Conservation (phyloP, 2,888 invertebrate species). For the Tricholauxania praeusta region DNA sequence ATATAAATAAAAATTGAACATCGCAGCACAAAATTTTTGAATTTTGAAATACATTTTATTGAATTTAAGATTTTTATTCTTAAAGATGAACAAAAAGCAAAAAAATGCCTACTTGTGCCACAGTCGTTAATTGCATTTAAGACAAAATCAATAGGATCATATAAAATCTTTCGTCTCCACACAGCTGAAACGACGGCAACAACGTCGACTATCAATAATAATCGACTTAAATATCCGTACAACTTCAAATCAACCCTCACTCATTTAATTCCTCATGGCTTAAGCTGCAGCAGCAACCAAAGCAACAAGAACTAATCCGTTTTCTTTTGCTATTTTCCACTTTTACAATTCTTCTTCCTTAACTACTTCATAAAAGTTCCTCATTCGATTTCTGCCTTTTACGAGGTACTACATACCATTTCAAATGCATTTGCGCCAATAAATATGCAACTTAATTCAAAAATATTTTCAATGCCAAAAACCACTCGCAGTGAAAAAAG, state of each 20-base stretch:
- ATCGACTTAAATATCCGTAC: conserved; percentile 20
- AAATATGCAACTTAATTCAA: conserved; percentile 24
- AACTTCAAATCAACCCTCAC: conserved; percentile 12
- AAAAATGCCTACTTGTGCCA: too few relatives aligned
- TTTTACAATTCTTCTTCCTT: not conserved
- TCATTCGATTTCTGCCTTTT: conserved; percentile 1
- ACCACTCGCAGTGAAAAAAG: not conserved
- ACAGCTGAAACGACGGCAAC: too few relatives aligned
- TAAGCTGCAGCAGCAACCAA: not conserved
- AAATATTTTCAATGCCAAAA: conserved; percentile 3
- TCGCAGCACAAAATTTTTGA: too few relatives aligned
- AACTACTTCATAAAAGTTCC: not conserved
- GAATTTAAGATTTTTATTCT: too few relatives aligned
- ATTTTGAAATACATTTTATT: too few relatives aligned
- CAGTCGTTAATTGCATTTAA: not conserved
- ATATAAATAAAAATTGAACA: too few relatives aligned
- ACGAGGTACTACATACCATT: not conserved
- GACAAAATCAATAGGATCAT: conserved; percentile 16
- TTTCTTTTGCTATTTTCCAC: not conserved
- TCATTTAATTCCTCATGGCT: not conserved
- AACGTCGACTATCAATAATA: conserved; percentile 10
- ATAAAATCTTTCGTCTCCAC: not conserved
- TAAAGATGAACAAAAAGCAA: too few relatives aligned
- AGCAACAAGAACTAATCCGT: not conserved
- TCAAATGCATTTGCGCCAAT: conserved; percentile 20